phyloP scores from a whole-genome alignment of 2,888 invertebrate genomes.

The Gastrophysa polygoni region DNA sequence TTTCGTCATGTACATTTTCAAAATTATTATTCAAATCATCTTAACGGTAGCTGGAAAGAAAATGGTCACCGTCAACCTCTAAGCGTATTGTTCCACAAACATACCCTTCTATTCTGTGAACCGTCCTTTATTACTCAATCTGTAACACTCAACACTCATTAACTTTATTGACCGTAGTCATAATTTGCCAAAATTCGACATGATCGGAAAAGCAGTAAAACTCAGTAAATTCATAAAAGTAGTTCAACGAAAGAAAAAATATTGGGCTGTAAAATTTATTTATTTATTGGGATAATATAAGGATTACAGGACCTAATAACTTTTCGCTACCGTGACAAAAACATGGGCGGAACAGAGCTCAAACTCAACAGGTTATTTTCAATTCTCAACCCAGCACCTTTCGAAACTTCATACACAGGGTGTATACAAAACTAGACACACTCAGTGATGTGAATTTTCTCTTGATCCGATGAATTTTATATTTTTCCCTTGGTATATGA shows the following conservation, averaged over 20 bases:
- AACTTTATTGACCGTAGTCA: slow-evolving; percentile 24
- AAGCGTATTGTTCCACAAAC: neutral
- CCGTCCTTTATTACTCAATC: slow-evolving; percentile 12
- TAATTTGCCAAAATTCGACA: slow-evolving; percentile 25
- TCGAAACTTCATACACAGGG: no score
- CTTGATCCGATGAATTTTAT: no score
- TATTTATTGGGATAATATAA: slow-evolving; percentile 35
- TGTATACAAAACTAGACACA: no score
- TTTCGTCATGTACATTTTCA: no score
- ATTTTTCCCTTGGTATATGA: no score
- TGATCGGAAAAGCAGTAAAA: slow-evolving; percentile 23
- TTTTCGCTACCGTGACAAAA: slow-evolving; percentile 35
- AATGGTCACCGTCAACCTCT: neutral
- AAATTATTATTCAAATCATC: no score
- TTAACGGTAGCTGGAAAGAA: neutral
- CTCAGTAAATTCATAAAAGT: slow-evolving; percentile 37
- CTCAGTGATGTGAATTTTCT: no score
- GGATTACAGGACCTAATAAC: slow-evolving; percentile 31
- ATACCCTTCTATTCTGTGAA: neutral
- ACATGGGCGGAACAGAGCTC: slow-evolving; percentile 12
- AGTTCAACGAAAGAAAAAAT: slow-evolving; percentile 36
- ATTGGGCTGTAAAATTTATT: slow-evolving; percentile 35
- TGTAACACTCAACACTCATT: slow-evolving; percentile 14
- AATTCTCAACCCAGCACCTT: no score
- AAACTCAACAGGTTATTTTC: neutral